phyloP scores from a whole-genome alignment of 2,888 invertebrate species.

The Ormyrus nitidulus region DNA sequence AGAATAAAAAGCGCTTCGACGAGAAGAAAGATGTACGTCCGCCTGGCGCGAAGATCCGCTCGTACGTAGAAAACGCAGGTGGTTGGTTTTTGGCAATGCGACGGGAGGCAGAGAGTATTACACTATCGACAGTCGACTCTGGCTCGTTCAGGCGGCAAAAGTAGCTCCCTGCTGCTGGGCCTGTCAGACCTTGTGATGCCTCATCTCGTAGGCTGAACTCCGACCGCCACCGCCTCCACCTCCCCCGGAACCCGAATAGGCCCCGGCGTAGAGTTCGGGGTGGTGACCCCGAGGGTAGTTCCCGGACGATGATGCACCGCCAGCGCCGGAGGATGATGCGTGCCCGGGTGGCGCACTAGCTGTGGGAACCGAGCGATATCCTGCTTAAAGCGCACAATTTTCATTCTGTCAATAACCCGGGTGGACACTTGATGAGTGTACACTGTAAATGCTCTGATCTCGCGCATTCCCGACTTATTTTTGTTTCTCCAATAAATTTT shows the following conservation, averaged over 20 bases:
- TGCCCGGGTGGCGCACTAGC: conserved; percentile 76
- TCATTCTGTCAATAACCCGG: conserved; percentile 46
- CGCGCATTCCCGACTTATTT: no score
- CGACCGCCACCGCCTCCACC: conserved; percentile 68
- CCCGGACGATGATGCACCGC: background rate
- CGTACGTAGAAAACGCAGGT: background rate
- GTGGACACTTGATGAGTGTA: background rate
- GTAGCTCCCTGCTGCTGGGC: conserved; percentile 49
- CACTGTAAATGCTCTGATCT: background rate
- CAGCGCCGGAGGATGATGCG: conserved; percentile 18
- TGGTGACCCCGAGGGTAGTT: conserved; percentile 69
- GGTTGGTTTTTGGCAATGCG: background rate
- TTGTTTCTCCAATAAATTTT: no score
- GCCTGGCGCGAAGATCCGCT: conserved; percentile 7
- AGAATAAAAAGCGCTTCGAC: no score
- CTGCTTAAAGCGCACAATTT: conserved; percentile 68
- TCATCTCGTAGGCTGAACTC: conserved; percentile 84
- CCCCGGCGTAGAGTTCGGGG: conserved; percentile 84
- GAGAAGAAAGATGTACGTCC: background rate
- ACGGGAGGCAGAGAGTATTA: background rate
- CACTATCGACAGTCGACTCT: conserved; percentile 5
- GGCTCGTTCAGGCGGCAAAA: conserved; percentile 31
- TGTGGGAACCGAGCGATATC: conserved; percentile 75
- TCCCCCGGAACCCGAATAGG: conserved; percentile 78
- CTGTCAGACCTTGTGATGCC: conserved; percentile 82